Evolutionary conservation across 2,888 invertebrate species (phyloP).

Genomic region (Lasioglossum figueresi): DNA sequence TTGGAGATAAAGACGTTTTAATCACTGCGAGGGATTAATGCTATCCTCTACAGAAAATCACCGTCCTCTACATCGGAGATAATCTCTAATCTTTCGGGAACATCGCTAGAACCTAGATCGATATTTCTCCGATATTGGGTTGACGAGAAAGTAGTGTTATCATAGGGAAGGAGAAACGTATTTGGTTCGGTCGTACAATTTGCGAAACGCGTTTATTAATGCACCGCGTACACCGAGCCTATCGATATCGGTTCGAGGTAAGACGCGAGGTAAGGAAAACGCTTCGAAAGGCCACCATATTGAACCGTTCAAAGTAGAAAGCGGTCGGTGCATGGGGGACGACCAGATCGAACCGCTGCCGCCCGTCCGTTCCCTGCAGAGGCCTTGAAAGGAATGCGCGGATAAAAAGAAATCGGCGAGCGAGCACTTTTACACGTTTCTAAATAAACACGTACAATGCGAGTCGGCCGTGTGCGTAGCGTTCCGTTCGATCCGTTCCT

Average conservation of each 20-base stretch:
- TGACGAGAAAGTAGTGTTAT: background rate
- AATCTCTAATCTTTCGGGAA: background rate
- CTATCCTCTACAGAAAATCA: background rate
- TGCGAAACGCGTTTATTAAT: background rate
- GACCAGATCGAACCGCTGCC: slow-evolving; percentile 46
- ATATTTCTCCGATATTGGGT: background rate
- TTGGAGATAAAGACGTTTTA: too few relatives aligned
- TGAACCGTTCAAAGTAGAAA: slow-evolving; percentile 76
- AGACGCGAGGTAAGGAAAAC: slow-evolving; percentile 20
- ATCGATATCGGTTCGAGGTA: slow-evolving; percentile 1
- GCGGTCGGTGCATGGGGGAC: slow-evolving; percentile 58
- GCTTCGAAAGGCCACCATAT: slow-evolving; percentile 59
- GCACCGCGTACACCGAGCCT: background rate
- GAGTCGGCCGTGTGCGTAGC: slow-evolving; percentile 36
- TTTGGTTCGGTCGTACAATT: background rate
- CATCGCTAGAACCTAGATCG: background rate
- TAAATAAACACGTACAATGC: slow-evolving; percentile 68
- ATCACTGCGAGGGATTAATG: too few relatives aligned
- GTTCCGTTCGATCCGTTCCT: background rate
- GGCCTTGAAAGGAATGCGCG: slow-evolving; percentile 80
- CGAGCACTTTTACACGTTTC: slow-evolving; percentile 69
- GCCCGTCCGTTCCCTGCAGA: slow-evolving; percentile 66
- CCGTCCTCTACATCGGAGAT: background rate
- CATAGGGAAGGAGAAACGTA: background rate
- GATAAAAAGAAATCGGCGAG: slow-evolving; percentile 76